Base-by-base conservation (phyloP, 2,113 vertebrate species). In the Danionella cerebrum region DNA sequence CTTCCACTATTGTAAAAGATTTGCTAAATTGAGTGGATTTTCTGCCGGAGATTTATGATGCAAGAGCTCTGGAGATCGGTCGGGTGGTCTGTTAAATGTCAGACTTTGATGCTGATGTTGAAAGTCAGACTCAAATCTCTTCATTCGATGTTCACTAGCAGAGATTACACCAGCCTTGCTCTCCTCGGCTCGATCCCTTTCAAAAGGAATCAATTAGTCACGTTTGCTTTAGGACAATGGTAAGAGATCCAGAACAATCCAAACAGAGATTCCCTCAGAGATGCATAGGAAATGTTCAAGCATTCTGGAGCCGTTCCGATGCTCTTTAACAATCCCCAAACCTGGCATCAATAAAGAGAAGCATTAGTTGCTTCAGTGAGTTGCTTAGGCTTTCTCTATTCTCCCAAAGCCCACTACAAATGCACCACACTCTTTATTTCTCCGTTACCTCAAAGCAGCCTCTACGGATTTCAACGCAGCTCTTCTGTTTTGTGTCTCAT, bases 131-230 rank as follows among this genome's bases (percentile, higher is more conserved):
- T 29, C 25, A 16, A 48, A 51, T 42, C 31, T 42, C 18, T 59
- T 65, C 25, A 18, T 41, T 19, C 11, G 21, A 63, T 19, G 29
- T 5, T 11, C 16, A 19, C 36, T 71, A 45, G 53, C 10, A 29
- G 12, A 45, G 53, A 66, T 63, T 70, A 57, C 35, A 60, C 21
- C n/a, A 19, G 18, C 19, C 13, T 67, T 21, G 2, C 50, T 18
- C 25, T 63, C 22, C n/a, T 53, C 22, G 24, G 9, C 2, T 4
- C 7, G 13, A 36, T 19, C 60, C 25, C 6, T 36, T 33, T 8
- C 48, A 27, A 73, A 69, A 55, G 41, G 27, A 64, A 29, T 69
- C 41, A 66, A 65, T 70, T 63, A 69, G 65, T 31, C 53, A 54
- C 52, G 50, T 67, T 69, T 44, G 39, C 18, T 18, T 70, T 60